Evolutionary conservation across 1,140 invertebrate species (phyloP).

Genomic region (Bombus sibiricus): DNA sequence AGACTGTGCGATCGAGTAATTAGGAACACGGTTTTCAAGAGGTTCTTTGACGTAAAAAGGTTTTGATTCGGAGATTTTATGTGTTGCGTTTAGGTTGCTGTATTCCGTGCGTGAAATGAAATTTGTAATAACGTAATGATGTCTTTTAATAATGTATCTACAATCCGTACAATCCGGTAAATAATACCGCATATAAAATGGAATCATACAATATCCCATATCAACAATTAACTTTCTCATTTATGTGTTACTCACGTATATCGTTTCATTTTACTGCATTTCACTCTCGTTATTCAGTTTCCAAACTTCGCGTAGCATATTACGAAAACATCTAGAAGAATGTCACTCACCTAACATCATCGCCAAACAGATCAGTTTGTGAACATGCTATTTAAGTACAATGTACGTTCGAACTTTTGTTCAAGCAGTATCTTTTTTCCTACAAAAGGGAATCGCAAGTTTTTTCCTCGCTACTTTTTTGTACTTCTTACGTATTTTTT

Average conservation of each 20-base stretch:
- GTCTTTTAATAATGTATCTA: neutral
- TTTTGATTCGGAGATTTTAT: too few species aligned
- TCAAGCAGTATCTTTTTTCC: neutral
- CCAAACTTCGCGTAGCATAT: too few species aligned
- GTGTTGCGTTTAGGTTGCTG: neutral
- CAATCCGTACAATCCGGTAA: neutral
- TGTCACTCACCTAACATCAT: neutral
- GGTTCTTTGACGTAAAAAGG: neutral
- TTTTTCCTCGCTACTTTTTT: slow-evolving; percentile 69
- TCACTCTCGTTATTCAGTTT: too few species aligned
- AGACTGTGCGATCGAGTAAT: slow-evolving; percentile 1
- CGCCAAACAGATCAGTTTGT: neutral
- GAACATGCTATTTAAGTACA: neutral
- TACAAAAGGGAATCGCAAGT: slow-evolving; percentile 23
- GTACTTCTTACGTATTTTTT: slow-evolving; percentile 61
- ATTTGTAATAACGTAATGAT: neutral
- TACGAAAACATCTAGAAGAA: neutral
- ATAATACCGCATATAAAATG: neutral
- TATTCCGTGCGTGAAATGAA: neutral
- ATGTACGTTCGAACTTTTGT: neutral
- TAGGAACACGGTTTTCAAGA: neutral
- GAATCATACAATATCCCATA: neutral
- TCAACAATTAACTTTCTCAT: neutral
- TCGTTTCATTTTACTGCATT: too few species aligned
- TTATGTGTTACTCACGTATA: neutral